Evolutionary conservation across 2,888 invertebrate genomes (phyloP), one percentile per base, ranked within the genome.

Genomic region (Hesperia comma): DNA sequence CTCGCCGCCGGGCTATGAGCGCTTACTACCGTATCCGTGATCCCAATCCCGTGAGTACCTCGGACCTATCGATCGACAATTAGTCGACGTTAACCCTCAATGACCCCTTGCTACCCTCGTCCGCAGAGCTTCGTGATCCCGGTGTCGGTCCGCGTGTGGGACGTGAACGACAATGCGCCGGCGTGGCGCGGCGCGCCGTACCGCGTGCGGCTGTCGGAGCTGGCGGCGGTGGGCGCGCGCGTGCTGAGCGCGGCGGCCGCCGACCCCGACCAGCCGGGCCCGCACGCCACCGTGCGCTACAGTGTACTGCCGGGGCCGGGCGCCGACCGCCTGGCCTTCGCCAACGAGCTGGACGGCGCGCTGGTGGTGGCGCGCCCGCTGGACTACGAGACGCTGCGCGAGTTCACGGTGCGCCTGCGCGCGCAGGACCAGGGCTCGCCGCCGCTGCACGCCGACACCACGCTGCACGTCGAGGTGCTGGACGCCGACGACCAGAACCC

Each of bases 401-500:
- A 95, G 82, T 97, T 98, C 80, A 96, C 96, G 0, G 94, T 98
- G 17, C 94, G 94, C 55, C 94, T 98, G 61, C 88, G 95, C 6
- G 96, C 95, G 0, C 93, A 95, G 88, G 98, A 98, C 88, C 96
- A 96, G 83, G 98, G 97, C 26, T 94, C 94, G 53, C 97, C 98
- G 1, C 96, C 98, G 0, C 94, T 94, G 74, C 94, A 94, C 78
- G 95, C 95, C 46, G 96, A 97, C 77, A 96, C 98, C 0, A 88
- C 93, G 33, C 93, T 98, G 4, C 94, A 94, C 3, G 96, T 98
- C 0, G 95, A 82, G 55, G 96, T 98, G 53, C 94, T 97, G 21
- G 98, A 98, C 83, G 97, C 98, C 0, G 98, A 98, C 79, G 98
- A 98, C 85, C 98, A 98, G 88, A 98, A 98, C 91, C 98, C 98